Base-by-base conservation (phyloP, 1,140 invertebrate genomes). In the Bombus huntii region DNA sequence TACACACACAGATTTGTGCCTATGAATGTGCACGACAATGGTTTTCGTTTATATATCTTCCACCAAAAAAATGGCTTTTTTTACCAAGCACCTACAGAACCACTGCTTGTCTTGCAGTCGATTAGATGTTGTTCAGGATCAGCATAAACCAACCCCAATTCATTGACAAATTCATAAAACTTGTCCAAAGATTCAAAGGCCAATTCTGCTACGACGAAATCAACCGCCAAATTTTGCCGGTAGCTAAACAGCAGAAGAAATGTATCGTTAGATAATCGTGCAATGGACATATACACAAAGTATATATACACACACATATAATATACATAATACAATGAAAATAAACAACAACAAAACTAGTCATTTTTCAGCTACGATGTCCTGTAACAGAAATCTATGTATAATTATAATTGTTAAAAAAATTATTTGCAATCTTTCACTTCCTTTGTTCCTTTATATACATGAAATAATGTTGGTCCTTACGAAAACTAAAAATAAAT, bases 161-260 rank as follows among this genome's bases (percentile, higher is more conserved):
- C 97, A 94, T 96, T 96, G 94, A 99, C 96, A 96, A 99, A 99
- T 95, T 98, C 97, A 95, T 97, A 96, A 96, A 97, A 98, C 94
- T 98, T 98, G 94, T 97, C 97, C 93, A 95, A 95, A 89, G 97
- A 97, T 92, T 97, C 96, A 96, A 99, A 99, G 91, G 97, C 98
- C 96, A 99, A 96, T 96, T 98, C 97, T 95, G 97, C 96, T 94
- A 96, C 95, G 95, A 99, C 96, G 96, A 97, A 98, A 94, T 97
- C 97, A 95, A 99, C 96, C 92, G 97, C 97, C 96, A 99, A 96
- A 95, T 96, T 97, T 96, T 98, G 98, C 92, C 98, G 98, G 96
- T 98, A 99, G 96, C 98, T 99, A 97, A 95, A 97, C 96, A 97
- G 92, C 80, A 95, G 92, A 95, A 95, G 92, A 95, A 95, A 95